Conservation (phyloP, 1,140 invertebrate genomes). For the Vollenhovia emeryi region DNA sequence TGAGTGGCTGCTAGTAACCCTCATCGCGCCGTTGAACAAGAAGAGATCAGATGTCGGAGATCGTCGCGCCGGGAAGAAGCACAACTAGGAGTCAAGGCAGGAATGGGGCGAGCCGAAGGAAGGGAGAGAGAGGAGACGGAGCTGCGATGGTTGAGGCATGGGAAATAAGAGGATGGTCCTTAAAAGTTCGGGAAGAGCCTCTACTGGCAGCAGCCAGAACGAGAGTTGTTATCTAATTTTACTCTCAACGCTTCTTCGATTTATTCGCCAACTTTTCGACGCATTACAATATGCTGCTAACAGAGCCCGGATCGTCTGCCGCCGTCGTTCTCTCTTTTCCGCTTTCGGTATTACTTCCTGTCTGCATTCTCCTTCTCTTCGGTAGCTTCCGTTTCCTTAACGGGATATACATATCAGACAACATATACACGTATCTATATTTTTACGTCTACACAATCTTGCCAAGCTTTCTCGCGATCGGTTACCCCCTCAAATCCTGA, state of each 20-base stretch:
- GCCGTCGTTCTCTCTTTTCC: constrained; percentile 47
- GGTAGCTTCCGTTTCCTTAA: neutral
- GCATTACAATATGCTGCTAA: constrained; percentile 85
- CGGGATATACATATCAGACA: neutral
- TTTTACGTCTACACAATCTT: neutral
- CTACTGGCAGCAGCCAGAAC: constrained; percentile 76
- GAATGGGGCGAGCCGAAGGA: neutral
- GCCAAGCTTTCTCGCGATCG: neutral
- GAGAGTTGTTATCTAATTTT: constrained; percentile 86
- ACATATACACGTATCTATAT: constrained; percentile 4
- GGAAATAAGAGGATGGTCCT: constrained; percentile 82
- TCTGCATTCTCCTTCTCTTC: constrained; percentile 1
- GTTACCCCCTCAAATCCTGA: neutral
- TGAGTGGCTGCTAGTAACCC: constrained; percentile 72
- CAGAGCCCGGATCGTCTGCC: constrained; percentile 78
- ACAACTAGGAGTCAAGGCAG: constrained; percentile 28
- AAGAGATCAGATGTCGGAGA: constrained; percentile 19
- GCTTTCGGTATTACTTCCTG: constrained; percentile 6
- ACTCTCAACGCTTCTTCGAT: constrained; percentile 86
- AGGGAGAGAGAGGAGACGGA: constrained; percentile 51
- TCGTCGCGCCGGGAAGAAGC: neutral
- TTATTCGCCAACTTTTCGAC: constrained; percentile 85
- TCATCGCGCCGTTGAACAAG: constrained; percentile 50
- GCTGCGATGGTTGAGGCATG: constrained; percentile 67
- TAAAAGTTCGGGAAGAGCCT: constrained; percentile 84